phyloP scores from a whole-genome alignment of 2,113 vertebrate genomes.

The Sphyrna mokarran region DNA sequence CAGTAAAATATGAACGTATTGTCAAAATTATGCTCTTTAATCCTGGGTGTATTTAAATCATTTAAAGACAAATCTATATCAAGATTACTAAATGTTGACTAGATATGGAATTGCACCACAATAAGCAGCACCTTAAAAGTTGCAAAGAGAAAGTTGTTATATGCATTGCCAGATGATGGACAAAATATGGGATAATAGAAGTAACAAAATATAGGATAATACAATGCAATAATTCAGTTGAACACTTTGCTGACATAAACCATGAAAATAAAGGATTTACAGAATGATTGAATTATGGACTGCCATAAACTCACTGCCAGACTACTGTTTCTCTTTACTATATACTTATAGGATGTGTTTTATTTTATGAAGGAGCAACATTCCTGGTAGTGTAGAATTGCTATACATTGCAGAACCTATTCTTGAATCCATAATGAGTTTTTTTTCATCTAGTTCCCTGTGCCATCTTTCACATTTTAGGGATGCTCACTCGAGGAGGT shows the following conservation, averaged over 20 bases:
- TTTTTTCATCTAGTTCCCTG: neutral
- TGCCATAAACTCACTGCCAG: neutral
- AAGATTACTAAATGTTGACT: neutral
- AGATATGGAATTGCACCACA: neutral
- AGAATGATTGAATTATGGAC: neutral
- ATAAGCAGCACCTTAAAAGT: neutral
- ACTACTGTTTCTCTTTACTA: neutral
- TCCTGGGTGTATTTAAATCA: neutral
- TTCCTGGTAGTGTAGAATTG: neutral
- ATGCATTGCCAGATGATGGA: neutral
- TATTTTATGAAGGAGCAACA: neutral
- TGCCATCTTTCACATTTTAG: neutral
- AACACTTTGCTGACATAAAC: neutral
- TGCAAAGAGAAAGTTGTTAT: neutral
- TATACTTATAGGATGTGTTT: neutral
- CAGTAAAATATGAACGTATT: slow-evolving; percentile 3
- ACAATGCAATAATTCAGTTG: slow-evolving; percentile 9
- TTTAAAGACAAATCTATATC: neutral
- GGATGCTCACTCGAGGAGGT: neutral
- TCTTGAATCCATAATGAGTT: neutral
- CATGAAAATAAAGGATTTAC: neutral
- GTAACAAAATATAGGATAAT: too few relatives aligned
- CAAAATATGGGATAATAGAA: neutral
- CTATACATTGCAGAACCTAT: neutral
- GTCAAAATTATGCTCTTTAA: neutral